Evolutionary conservation across 2,888 invertebrate genomes (phyloP).

Genomic region (Gnatocerus cornutus): DNA sequence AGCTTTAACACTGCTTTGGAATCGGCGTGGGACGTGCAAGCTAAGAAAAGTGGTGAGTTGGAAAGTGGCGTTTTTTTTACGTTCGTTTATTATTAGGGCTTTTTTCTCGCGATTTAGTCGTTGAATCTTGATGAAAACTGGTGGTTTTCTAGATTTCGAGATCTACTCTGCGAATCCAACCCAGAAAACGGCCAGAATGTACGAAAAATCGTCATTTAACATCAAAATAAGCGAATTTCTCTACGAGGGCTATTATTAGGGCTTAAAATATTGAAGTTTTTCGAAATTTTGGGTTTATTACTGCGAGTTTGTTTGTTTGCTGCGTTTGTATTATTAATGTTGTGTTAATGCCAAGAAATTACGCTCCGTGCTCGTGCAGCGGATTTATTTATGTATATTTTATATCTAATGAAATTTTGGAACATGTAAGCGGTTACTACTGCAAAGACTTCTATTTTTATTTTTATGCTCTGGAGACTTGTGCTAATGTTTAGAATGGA

Average conservation of each 20-base stretch:
- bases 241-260: no score
- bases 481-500: slow-evolving; percentile 7
- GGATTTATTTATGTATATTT: slow-evolving; percentile 14
- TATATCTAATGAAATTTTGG: slow-evolving; percentile 17
- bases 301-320: no score
- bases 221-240: no score
- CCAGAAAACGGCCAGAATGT: no score
- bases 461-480: slow-evolving; percentile 10
- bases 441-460: slow-evolving; percentile 8
- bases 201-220: no score
- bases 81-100: slow-evolving; percentile 16
- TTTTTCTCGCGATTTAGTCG: no score
- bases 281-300: no score
- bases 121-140: no score
- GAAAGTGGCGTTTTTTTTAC: neutral
- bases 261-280: no score
- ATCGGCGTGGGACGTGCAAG: slow-evolving; percentile 48
- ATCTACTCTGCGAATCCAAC: no score
- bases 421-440: neutral
- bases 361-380: neutral
- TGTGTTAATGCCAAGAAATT: slow-evolving; percentile 11
- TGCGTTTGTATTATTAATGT: no score
- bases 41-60: slow-evolving; percentile 47
- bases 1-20: slow-evolving; percentile 50
- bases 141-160: no score